Evolutionary conservation across 2,888 invertebrate species (phyloP).

Genomic region (Andrena flavipes): DNA sequence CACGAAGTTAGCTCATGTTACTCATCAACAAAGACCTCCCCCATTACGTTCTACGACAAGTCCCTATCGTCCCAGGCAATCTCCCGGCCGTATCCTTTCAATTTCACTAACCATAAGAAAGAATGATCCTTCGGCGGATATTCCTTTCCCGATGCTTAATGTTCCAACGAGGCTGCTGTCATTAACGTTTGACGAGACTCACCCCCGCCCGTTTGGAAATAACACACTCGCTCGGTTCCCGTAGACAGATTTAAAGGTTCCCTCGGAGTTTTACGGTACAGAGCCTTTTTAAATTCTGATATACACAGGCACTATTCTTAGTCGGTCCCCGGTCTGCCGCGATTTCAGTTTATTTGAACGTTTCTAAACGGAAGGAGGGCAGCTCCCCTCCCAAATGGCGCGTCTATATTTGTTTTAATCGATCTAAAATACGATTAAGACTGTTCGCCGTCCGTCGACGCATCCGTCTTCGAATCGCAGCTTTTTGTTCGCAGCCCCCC

Average conservation of each 20-base stretch:
- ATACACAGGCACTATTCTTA: constrained; percentile 47
- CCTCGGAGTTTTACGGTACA: constrained; percentile 17
- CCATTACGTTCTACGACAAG: too few relatives aligned
- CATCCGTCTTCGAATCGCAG: not conserved
- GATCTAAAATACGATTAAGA: constrained; percentile 44
- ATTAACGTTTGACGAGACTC: constrained; percentile 10
- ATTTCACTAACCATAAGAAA: too few relatives aligned
- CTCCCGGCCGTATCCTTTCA: too few relatives aligned
- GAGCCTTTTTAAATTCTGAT: constrained; percentile 49
- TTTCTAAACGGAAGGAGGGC: constrained; percentile 43
- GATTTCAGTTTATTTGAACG: constrained; percentile 56
- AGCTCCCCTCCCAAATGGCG: constrained; percentile 42
- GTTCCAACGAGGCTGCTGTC: not conserved
- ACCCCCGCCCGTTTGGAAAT: not conserved
- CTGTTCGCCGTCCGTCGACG: constrained; percentile 35
- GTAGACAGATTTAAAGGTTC: constrained; percentile 26
- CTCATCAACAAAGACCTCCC: too few relatives aligned
- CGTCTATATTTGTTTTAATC: constrained; percentile 54
- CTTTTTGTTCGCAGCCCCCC: not conserved
- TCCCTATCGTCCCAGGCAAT: too few relatives aligned
- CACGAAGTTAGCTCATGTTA: too few relatives aligned
- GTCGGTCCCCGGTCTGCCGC: not conserved
- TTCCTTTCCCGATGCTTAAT: not conserved
- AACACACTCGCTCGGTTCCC: not conserved
- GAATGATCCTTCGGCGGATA: too few relatives aligned